Evolutionary conservation across 64 coral and sea anemone genomes (phyloP).

Genomic region (Cladopsammia gracilis): DNA sequence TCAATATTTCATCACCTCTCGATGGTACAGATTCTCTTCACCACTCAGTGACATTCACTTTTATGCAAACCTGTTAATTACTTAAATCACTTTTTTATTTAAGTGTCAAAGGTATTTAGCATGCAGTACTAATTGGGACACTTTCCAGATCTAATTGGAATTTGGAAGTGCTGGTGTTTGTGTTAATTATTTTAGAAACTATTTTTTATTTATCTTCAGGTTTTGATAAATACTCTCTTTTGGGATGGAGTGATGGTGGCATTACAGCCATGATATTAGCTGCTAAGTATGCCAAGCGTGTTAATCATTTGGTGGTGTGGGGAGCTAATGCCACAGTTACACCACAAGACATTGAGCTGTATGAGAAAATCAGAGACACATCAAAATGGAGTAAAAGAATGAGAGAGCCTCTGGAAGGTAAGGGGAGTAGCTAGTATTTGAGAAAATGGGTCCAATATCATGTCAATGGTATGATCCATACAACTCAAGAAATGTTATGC

Average conservation of each 20-base stretch:
- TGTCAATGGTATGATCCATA: no score
- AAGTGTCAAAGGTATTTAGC: no score
- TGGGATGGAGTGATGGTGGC: conserved; percentile 99
- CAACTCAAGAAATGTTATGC: no score
- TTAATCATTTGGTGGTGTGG: conserved; percentile 90
- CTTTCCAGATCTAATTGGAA: no score
- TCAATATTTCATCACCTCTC: no score
- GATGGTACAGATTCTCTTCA: no score
- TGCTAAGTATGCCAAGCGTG: conserved; percentile 38
- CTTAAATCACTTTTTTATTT: no score
- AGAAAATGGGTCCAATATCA: no score
- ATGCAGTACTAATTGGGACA: no score
- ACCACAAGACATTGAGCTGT: conserved; percentile 80
- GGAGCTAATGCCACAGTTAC: conserved; percentile 89
- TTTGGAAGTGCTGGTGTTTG: no score
- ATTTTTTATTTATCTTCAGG: conserved; percentile 20
- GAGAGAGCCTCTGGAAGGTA: conserved; percentile 96
- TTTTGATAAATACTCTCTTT: conserved; percentile 76
- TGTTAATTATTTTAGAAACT: neutral
- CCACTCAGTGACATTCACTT: no score
- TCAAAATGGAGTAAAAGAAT: conserved; percentile 94
- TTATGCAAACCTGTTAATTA: no score
- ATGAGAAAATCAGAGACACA: conserved; percentile 85
- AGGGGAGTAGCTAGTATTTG: neutral
- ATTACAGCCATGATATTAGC: conserved; percentile 90